A percentile compares a stretch with the other conserved stretches of the same genome.
Evolutionary conservation across 2,113 vertebrate genomes (phyloP).

Genomic region (Steatornis caripensis): DNA sequence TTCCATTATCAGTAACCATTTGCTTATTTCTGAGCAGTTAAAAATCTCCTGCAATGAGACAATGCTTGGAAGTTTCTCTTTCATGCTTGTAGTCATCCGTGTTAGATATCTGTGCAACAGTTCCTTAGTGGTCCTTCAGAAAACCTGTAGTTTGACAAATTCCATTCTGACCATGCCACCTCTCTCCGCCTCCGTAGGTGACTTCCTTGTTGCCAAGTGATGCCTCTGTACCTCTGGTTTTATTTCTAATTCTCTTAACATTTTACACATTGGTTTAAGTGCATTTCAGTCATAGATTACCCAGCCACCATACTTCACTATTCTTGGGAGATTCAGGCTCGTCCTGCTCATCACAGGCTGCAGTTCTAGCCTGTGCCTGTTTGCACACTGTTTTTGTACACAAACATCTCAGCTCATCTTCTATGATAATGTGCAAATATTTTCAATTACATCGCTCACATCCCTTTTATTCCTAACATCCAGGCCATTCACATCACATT

Average conservation of each 20-base stretch:
- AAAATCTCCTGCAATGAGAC: background rate
- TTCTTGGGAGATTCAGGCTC: background rate
- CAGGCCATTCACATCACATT: background rate
- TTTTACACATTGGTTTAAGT: background rate
- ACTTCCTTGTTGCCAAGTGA: rapidly evolving
- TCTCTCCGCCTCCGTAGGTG: background rate
- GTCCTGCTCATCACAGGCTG: background rate
- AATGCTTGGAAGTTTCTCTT: background rate
- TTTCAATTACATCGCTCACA: background rate
- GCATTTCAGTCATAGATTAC: background rate
- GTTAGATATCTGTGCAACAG: background rate
- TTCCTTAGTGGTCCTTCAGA: background rate
- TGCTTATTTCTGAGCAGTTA: background rate
- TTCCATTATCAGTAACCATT: background rate
- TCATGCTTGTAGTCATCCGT: background rate
- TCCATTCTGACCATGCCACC: background rate
- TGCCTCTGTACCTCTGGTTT: background rate
- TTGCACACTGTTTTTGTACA: background rate
- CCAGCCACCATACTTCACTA: background rate
- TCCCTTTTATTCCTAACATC: background rate
- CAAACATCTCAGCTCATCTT: background rate
- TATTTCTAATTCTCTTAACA: background rate
- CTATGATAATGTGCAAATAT: background rate
- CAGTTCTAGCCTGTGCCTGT: background rate
- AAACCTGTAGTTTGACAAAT: background rate